Evolutionary conservation across 2,113 vertebrate species (phyloP).

Genomic region (Ptychochromis oligacanthus): DNA sequence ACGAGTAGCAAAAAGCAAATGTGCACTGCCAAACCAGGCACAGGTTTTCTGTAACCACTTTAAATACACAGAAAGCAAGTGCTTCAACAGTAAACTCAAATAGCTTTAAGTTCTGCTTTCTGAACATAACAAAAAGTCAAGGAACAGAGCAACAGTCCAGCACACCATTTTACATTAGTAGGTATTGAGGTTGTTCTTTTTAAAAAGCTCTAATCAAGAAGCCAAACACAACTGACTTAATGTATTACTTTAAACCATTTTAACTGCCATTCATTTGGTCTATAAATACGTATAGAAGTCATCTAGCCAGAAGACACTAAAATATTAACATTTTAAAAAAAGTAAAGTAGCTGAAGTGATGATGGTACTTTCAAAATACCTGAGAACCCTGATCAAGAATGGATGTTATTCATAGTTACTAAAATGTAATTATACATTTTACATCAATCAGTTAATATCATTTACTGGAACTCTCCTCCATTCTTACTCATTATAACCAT

Average conservation of each 20-base stretch:
- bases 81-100: constrained; percentile 35
- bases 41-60: constrained; percentile 20
- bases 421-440: constrained; percentile 3
- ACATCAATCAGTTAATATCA: not conserved
- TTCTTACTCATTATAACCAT: not conserved
- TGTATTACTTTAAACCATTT: constrained; percentile 13
- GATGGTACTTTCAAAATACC: not conserved
- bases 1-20: not conserved
- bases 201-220: constrained; percentile 10
- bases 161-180: constrained; percentile 33
- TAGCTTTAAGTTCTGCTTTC: not conserved
- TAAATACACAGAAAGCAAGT: constrained; percentile 41
- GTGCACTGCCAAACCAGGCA: constrained; percentile 1
- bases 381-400: not conserved
- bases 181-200: not conserved
- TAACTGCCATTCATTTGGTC: not conserved
- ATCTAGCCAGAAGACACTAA: constrained; percentile 2
- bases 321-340: not conserved
- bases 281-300: constrained; percentile 10
- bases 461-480: not conserved
- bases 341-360: not conserved
- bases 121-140: constrained; percentile 35
- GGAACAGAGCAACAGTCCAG: constrained; percentile 22
- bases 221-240: constrained; percentile 16
- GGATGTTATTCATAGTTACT: not conserved